phyloP scores from a whole-genome alignment of 1,140 invertebrate species.

The Drusus annulatus region DNA sequence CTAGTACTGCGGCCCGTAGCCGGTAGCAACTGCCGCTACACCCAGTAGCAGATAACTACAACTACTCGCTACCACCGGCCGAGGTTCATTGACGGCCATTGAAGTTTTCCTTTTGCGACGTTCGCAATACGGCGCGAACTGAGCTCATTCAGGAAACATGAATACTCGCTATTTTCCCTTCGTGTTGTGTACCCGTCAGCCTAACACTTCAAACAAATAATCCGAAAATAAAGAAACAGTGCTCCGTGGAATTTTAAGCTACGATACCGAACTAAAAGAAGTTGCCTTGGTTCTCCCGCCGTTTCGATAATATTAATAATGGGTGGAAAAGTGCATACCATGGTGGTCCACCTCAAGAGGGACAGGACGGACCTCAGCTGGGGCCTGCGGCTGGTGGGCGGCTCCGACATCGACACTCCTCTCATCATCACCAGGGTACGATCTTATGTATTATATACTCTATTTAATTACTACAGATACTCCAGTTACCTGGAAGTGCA shows the following conservation, averaged over 20 bases:
- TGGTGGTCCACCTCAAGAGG: slow-evolving; percentile 83
- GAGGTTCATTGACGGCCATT: slow-evolving; percentile 14
- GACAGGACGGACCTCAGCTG: slow-evolving; percentile 84
- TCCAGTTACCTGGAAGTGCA: no score
- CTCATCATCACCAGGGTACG: slow-evolving; percentile 93
- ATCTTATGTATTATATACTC: neutral
- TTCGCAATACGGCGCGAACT: slow-evolving; percentile 12
- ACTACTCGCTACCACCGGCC: no score
- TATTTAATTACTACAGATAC: no score
- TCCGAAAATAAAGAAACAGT: neutral
- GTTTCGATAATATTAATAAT: slow-evolving; percentile 58
- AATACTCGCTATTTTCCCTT: slow-evolving; percentile 15
- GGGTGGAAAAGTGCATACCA: slow-evolving; percentile 78
- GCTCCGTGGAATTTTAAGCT: neutral
- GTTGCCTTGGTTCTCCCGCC: neutral
- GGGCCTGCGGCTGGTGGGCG: slow-evolving; percentile 93
- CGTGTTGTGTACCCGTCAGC: slow-evolving; percentile 1
- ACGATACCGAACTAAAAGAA: slow-evolving; percentile 14
- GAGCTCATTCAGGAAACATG: slow-evolving; percentile 31
- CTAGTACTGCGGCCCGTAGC: neutral
- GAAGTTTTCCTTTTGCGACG: slow-evolving; percentile 36
- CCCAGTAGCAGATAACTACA: neutral
- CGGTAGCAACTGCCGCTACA: slow-evolving; percentile 27
- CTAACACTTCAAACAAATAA: neutral
- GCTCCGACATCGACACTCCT: slow-evolving; percentile 89